Evolutionary conservation across 2,797 vertebrate species (phyloP).

Genomic region (Sorex maritimensis): DNA sequence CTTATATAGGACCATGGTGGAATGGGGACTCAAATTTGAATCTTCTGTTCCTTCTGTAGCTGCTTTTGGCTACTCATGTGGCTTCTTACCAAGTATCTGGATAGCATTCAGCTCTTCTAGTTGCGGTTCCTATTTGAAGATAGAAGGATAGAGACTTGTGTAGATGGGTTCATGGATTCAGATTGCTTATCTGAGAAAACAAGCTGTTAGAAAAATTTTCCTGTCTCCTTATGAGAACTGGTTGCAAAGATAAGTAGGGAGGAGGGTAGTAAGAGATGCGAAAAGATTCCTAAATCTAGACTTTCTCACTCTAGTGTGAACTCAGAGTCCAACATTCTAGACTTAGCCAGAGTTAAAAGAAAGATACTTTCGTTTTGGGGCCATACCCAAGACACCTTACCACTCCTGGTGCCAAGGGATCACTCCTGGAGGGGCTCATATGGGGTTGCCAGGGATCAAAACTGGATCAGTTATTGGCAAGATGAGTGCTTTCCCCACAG

Average conservation of each 20-base stretch:
- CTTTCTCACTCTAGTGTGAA: background rate
- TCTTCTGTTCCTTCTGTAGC: background rate
- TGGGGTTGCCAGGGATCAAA: no score
- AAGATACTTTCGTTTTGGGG: no score
- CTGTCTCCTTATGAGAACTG: background rate
- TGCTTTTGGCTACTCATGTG: background rate
- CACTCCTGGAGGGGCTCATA: no score
- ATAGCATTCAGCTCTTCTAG: background rate
- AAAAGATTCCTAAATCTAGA: background rate
- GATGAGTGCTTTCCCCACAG: no score
- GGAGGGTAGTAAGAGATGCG: background rate
- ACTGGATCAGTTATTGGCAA: no score
- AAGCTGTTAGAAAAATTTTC: background rate
- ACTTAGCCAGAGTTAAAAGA: conserved; percentile 16
- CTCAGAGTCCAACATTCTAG: background rate
- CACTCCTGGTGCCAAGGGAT: no score
- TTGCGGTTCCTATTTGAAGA: background rate
- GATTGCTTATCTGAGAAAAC: background rate
- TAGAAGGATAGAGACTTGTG: background rate
- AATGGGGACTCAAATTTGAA: background rate
- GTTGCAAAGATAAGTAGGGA: background rate
- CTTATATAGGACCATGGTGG: background rate
- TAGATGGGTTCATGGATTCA: background rate
- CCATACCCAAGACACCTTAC: no score
- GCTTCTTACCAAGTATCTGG: background rate